Evolutionary conservation across 2,113 vertebrate species (phyloP), one percentile per base, ranked within the genome.

Genomic region (Apodemus sylvaticus): DNA sequence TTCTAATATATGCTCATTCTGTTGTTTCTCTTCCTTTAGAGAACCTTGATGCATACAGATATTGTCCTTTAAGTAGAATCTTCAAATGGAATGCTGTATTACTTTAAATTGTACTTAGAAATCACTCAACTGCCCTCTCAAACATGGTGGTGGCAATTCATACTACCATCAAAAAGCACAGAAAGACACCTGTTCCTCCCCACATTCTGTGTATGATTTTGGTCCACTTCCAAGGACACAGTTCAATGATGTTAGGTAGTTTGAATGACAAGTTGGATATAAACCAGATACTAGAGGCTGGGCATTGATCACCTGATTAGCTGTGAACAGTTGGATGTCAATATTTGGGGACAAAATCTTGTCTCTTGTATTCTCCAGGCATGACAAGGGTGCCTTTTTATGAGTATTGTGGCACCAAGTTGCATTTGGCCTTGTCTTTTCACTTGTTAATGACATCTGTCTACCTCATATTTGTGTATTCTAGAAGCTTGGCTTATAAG

Each of bases 401-500:
- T 60, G 5, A 94, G 34, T 5, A 4, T 22, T 42, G n/a, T 11
- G 20, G 34, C 20, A 13, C 31, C 20, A 77, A 82, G 58, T 45
- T 74, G 17, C 31, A 17, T 88, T 93, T 86, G 58, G 51, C 70
- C 71, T 13, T 64, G 74, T 45, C 74, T 66, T 73, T 58, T 58
- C 24, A n/a, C 62, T 93, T 88, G 45, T 48, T 92, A 85, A 66
- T 81, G 60, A 62, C 42, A 91, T 53, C 39, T 45, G 53, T 22
- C 45, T 0, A 87, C 31, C 2, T 73, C 53, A 55, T 22, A 19
- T 11, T 55, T 53, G 13, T 76, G 64, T 55, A 89, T 94, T 70
- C 34, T 83, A 19, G 51, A 94, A 94, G 68, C 22, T 62, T 86
- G 71, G 34, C 29, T 89, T 42, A 95, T 91, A 96, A 97, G 97